These are phyloP conservation scores for Cichlasoma orientale DNA, from an alignment of 2,797 vertebrate genomes.

Conservation along the genomic window DNA sequence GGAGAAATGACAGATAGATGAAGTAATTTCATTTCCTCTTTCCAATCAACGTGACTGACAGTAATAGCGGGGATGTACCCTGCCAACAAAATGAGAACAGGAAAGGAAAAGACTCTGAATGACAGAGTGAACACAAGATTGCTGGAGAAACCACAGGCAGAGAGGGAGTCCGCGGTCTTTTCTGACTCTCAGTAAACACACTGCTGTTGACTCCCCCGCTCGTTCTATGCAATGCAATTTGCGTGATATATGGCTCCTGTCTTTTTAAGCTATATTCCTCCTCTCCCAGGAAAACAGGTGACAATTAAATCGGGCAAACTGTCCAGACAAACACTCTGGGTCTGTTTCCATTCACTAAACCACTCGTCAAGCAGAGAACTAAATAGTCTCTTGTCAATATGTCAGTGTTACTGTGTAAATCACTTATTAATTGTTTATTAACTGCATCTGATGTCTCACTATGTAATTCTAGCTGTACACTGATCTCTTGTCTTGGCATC, in stretches of 20 bases:
- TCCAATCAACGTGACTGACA: not conserved
- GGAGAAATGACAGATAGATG: not conserved
- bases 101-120: not conserved
- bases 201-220: constrained; percentile 49
- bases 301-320: constrained; percentile 38
- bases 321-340: not conserved
- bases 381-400: constrained; percentile 26
- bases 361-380: constrained; percentile 8
- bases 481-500: constrained; percentile 22
- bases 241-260: constrained; percentile 55
- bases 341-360: constrained; percentile 2
- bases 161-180: constrained; percentile 1
- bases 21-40: not conserved
- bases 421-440: constrained; percentile 39
- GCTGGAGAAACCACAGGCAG: constrained; percentile 7
- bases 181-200: constrained; percentile 32
- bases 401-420: constrained; percentile 10
- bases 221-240: constrained; percentile 61
- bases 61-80: not conserved
- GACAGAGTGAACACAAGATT: not conserved
- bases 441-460: constrained; percentile 27
- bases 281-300: constrained; percentile 5
- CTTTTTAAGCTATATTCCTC: constrained; percentile 39
- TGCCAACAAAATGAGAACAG: not conserved
- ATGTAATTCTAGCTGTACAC: constrained; percentile 37